phyloP scores from a whole-genome alignment of 2,113 vertebrate genomes.

The Apteryx mantelli region DNA sequence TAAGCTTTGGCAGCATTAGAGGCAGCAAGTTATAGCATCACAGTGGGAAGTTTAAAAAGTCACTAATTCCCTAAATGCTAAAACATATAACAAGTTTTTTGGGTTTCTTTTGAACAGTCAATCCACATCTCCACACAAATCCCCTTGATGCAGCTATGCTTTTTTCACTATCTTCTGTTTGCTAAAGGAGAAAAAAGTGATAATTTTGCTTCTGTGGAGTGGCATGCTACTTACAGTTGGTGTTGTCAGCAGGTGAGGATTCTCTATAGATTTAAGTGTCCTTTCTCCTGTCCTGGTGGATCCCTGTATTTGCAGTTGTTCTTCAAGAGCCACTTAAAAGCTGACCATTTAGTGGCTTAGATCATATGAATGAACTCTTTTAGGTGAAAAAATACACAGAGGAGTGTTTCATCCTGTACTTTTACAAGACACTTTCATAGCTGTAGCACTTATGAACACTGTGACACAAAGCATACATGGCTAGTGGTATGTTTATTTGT shows the following conservation, averaged over 20 bases:
- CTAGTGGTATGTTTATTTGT: neutral
- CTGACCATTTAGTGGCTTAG: neutral
- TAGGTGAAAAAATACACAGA: neutral
- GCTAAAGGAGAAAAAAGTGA: neutral
- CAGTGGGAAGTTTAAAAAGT: constrained; percentile 41
- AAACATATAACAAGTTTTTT: neutral
- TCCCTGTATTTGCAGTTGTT: neutral
- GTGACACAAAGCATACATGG: neutral
- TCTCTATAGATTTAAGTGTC: neutral
- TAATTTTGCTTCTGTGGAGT: neutral
- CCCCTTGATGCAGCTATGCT: neutral
- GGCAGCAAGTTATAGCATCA: neutral
- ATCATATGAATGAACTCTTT: neutral
- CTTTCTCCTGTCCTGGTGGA: neutral
- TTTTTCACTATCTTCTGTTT: neutral
- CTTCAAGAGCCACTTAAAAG: constrained; percentile 14
- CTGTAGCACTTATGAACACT: neutral
- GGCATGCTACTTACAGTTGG: neutral
- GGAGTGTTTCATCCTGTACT: neutral
- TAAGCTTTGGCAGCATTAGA: constrained; percentile 22
- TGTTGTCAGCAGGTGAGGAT: neutral
- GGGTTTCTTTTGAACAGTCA: neutral
- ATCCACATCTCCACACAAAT: neutral
- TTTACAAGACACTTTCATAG: neutral
- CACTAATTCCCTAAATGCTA: constrained; percentile 2